Evolutionary conservation across 2,113 vertebrate species (phyloP).

Genomic region (Cryptomyrus ogoouensis): DNA sequence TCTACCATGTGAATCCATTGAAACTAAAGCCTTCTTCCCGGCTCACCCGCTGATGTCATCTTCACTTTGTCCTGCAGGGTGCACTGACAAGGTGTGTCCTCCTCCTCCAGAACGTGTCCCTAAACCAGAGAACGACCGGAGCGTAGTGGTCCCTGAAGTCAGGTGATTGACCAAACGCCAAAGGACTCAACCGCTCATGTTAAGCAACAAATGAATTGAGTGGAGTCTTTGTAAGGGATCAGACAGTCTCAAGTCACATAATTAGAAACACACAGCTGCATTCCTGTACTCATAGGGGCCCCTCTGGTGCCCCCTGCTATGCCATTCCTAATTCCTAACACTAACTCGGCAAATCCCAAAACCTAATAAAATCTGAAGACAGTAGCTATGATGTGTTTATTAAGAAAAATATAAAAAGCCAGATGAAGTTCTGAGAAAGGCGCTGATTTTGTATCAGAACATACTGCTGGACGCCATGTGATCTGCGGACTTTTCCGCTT

Average conservation of each 20-base stretch:
- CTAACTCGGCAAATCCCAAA: neutral
- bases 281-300: neutral
- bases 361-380: neutral
- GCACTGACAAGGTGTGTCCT: conserved; percentile 49
- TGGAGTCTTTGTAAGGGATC: neutral
- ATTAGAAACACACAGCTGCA: neutral
- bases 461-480: neutral
- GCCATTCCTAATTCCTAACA: neutral
- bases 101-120: conserved; percentile 54
- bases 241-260: neutral
- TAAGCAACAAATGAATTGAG: neutral
- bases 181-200: neutral
- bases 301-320: neutral
- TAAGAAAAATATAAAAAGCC: neutral
- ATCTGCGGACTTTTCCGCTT: neutral
- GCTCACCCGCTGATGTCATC: neutral
- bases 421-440: neutral
- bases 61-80: conserved; percentile 26
- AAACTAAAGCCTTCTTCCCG: too few relatives aligned
- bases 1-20: neutral
- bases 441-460: neutral
- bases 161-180: conserved; percentile 36
- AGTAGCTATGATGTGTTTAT: neutral
- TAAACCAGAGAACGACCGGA: conserved; percentile 54
- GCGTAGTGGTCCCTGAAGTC: conserved; percentile 52